Percentiles rank a stretch among this genome's conserved stretches.
Evolutionary conservation across 2,797 vertebrate species (phyloP).

Genomic region (Triplophysa bombifrons): DNA sequence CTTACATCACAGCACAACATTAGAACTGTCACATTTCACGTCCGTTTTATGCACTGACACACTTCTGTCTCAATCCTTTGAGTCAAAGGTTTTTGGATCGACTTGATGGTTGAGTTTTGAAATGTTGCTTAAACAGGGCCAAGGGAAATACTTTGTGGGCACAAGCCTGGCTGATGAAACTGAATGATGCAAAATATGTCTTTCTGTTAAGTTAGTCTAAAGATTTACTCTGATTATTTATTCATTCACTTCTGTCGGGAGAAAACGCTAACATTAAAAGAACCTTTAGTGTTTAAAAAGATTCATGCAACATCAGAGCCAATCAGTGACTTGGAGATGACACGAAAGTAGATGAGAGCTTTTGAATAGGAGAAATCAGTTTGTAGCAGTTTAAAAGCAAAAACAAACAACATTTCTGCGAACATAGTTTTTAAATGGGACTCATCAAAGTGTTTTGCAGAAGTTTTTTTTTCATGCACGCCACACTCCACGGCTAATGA

Average conservation of each 20-base stretch:
- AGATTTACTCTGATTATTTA: constrained; percentile 45
- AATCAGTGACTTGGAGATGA: constrained; percentile 15
- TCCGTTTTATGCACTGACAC: too few relatives aligned
- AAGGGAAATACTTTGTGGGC: neutral
- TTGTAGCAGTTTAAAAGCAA: constrained; percentile 27
- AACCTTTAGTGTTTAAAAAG: constrained; percentile 8
- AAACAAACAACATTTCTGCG: constrained; percentile 11
- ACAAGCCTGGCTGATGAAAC: constrained; percentile 30
- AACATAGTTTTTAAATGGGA: constrained; percentile 30
- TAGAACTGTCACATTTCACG: constrained; percentile 1
- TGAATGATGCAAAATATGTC: constrained; percentile 27
- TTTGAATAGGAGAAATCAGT: constrained; percentile 26
- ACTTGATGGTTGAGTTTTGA: constrained; percentile 9
- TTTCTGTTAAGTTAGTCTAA: constrained; percentile 30
- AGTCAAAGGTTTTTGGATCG: neutral
- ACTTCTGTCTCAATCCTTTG: neutral
- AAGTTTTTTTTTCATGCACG: neutral
- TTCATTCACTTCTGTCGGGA: constrained; percentile 33
- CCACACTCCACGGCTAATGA: constrained; percentile 13
- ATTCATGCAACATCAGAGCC: constrained; percentile 15
- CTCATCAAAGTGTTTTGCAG: constrained; percentile 35
- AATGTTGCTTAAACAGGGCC: constrained; percentile 23
- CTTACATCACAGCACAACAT: constrained; percentile 1
- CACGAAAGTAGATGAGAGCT: constrained; percentile 10
- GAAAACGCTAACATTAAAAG: constrained; percentile 17